Conservation (phyloP, 2,113 vertebrate genomes). For the Microcebus tavaratra region DNA sequence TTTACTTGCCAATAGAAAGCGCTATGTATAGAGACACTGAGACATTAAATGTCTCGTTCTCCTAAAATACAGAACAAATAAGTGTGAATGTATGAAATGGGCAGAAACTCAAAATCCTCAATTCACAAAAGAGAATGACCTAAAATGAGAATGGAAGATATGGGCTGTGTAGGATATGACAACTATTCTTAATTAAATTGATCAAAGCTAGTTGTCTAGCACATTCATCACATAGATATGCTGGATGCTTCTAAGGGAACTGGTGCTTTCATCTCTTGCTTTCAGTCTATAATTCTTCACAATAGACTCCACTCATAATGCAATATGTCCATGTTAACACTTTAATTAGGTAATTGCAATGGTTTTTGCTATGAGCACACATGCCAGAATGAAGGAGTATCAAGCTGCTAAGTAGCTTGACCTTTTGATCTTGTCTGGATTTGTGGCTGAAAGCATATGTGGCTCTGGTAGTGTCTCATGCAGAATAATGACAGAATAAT, state of each 20-base stretch:
- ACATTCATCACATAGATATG: not conserved
- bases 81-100: not conserved
- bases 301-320: not conserved
- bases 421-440: conserved; percentile 50
- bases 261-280: not conserved
- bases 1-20: not conserved
- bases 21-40: not conserved
- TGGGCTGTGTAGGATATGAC: rapidly evolving
- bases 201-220: not conserved
- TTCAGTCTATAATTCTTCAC: not conserved
- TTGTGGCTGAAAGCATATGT: conserved; percentile 70
- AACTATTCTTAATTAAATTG: not conserved
- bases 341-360: conserved; percentile 54
- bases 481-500: conserved; percentile 87
- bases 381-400: conserved; percentile 66
- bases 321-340: not conserved
- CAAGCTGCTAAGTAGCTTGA: conserved; percentile 65
- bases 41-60: not conserved
- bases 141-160: not conserved
- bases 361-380: conserved; percentile 47
- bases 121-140: not conserved
- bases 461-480: conserved; percentile 79
- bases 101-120: not conserved
- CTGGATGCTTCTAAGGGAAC: not conserved
- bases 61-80: not conserved